Evolutionary conservation across 2,888 invertebrate species (phyloP).

Genomic region (Ornithoptera alexandrae): DNA sequence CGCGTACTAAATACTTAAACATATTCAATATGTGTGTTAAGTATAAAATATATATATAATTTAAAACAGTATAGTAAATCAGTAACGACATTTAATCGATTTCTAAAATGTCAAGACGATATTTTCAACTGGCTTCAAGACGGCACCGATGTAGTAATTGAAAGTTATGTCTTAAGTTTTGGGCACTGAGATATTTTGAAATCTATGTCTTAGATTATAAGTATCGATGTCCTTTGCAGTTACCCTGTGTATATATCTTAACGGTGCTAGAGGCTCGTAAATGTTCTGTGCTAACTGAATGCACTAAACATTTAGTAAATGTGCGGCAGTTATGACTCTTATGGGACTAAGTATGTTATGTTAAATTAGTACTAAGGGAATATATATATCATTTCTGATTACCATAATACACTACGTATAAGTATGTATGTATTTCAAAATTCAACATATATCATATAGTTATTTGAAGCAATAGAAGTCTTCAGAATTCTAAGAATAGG

Average conservation of each 20-base stretch:
- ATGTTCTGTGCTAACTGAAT: slow-evolving; percentile 1
- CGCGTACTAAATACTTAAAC: no score
- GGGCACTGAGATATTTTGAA: neutral
- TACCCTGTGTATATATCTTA: neutral
- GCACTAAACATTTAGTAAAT: slow-evolving; percentile 5
- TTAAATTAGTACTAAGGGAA: slow-evolving; percentile 14
- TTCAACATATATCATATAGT: no score
- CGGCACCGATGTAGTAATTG: neutral
- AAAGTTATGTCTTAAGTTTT: neutral
- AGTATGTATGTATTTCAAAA: neutral
- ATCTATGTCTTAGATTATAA: neutral
- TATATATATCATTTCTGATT: slow-evolving; percentile 8
- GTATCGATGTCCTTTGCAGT: neutral
- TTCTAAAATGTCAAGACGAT: no score
- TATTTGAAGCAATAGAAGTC: no score
- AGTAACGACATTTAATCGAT: no score
- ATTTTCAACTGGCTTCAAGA: no score
- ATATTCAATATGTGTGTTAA: no score
- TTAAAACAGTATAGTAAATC: no score
- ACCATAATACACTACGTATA: neutral
- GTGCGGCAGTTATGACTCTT: slow-evolving; percentile 8
- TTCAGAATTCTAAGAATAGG: no score
- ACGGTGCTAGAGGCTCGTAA: neutral
- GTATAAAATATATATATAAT: no score
- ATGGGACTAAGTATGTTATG: slow-evolving; percentile 6